A percentile compares a stretch with the other conserved stretches of the same genome.
Evolutionary conservation across 2,888 invertebrate species (phyloP).

Genomic region (Lochmaea capreae): DNA sequence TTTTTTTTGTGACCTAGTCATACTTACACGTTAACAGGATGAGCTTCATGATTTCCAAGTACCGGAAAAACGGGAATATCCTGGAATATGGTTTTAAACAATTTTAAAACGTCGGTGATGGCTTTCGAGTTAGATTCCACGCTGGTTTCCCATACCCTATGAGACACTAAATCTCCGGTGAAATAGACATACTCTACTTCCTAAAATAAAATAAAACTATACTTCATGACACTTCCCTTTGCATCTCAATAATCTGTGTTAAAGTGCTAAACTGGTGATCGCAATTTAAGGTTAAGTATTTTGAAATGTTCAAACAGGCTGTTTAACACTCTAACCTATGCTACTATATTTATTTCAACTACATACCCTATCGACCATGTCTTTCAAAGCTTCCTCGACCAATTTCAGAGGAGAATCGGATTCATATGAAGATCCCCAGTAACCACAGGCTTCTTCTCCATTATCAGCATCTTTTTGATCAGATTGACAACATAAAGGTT

Average conservation of each 20-base stretch:
- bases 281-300: too few species aligned
- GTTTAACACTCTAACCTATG: too few species aligned
- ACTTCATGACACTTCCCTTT: too few species aligned
- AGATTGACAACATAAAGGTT: conserved; percentile 82
- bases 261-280: too few species aligned
- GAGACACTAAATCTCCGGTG: conserved; percentile 89
- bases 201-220: conserved; percentile 36
- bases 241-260: too few species aligned
- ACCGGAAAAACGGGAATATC: conserved; percentile 69
- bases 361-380: conserved; percentile 38
- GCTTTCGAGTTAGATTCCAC: conserved; percentile 72
- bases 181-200: conserved; percentile 79
- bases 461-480: conserved; percentile 67
- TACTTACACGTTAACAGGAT: conserved; percentile 84
- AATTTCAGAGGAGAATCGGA: conserved; percentile 72
- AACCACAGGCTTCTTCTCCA: conserved; percentile 70
- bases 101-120: conserved; percentile 67
- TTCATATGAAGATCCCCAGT: conserved; percentile 67
- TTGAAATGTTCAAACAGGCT: too few species aligned
- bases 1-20: too few species aligned
- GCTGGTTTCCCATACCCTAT: conserved; percentile 88
- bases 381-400: conserved; percentile 59
- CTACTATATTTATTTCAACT: background rate
- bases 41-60: conserved; percentile 78
- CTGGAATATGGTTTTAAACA: conserved; percentile 65